Conservation (phyloP, 2,797 vertebrate species). For the Dicrostonyx torquatus region DNA sequence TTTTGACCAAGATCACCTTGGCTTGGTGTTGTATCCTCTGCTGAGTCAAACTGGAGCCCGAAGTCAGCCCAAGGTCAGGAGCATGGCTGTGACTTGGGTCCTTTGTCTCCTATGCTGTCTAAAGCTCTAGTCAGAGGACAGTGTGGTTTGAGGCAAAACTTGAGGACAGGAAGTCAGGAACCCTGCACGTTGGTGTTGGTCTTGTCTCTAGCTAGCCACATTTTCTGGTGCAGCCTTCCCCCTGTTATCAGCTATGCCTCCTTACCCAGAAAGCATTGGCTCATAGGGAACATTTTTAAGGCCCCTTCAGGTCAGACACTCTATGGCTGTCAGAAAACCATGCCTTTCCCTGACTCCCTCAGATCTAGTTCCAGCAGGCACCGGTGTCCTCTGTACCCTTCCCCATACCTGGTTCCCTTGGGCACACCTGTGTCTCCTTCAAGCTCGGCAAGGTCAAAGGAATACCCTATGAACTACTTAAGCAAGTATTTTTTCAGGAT, state of each 20-base stretch:
- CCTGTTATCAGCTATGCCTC: neutral
- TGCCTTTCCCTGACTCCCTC: neutral
- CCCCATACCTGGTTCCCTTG: neutral
- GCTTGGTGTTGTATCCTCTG: fast-evolving
- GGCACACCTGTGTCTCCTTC: neutral
- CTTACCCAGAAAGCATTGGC: neutral
- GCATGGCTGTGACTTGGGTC: neutral
- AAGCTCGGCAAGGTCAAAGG: neutral
- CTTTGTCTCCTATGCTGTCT: neutral
- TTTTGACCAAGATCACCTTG: neutral
- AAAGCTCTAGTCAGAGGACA: neutral
- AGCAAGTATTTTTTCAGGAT: neutral
- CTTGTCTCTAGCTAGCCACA: neutral
- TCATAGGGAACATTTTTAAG: neutral
- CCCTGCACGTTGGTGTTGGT: neutral
- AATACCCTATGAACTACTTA: neutral
- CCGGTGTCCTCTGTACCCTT: neutral
- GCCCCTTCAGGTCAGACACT: neutral
- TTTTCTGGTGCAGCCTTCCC: too few relatives aligned
- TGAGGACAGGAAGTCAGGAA: neutral
- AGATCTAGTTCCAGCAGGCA: fast-evolving
- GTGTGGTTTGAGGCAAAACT: neutral
- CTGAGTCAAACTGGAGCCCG: neutral
- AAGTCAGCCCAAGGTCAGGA: neutral
- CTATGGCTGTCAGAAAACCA: neutral